These are phyloP conservation scores for Aythya baeri DNA, from an alignment of 2,113 vertebrate genomes.

Conservation along the genomic window DNA sequence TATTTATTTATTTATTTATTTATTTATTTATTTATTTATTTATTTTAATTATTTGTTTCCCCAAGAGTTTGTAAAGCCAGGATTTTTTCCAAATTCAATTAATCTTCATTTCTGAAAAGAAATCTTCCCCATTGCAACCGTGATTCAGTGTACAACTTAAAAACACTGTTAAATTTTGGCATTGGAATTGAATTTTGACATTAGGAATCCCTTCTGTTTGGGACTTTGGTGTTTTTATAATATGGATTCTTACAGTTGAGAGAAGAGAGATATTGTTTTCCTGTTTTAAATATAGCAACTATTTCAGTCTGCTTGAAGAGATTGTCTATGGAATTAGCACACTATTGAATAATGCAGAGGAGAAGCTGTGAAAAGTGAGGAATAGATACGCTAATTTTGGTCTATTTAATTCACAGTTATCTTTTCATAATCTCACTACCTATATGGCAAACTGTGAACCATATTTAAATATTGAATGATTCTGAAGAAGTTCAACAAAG, in stretches of 20 bases:
- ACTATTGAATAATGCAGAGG: background rate
- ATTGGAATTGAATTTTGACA: background rate
- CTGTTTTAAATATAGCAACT: background rate
- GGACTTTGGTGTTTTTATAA: background rate
- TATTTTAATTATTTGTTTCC: background rate
- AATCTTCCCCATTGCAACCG: background rate
- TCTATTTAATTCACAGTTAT: background rate
- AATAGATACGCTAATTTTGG: background rate
- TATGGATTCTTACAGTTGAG: background rate
- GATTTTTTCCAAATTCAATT: background rate
- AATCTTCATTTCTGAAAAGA: background rate
- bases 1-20: no score
- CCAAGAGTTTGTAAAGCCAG: background rate
- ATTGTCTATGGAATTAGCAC: background rate
- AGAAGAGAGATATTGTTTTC: background rate
- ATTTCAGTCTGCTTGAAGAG: background rate
- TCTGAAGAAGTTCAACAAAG: background rate
- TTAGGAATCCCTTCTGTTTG: background rate
- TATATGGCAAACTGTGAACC: background rate
- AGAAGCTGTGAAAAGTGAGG: background rate
- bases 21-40: background rate
- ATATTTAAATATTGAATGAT: background rate
- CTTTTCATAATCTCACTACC: background rate
- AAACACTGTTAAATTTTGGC: background rate
- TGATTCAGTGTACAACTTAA: background rate